Conservation (phyloP, 2,113 vertebrate species). For the Calonectris borealis region DNA sequence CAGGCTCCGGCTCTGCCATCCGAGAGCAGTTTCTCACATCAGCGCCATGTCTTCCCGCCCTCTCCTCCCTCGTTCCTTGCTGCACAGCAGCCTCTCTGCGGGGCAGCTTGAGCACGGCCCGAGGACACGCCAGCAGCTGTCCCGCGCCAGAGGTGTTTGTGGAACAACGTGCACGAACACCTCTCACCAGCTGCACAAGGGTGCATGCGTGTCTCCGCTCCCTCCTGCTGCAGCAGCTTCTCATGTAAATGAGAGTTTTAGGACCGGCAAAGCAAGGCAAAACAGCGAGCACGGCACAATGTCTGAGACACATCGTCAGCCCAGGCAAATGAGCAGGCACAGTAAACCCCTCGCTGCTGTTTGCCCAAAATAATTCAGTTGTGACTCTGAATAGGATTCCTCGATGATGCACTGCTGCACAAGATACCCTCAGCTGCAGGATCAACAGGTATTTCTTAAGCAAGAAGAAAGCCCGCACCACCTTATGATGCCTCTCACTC, state of each 20-base stretch:
- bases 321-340: background rate
- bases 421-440: background rate
- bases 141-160: background rate
- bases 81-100: background rate
- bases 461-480: background rate
- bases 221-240: background rate
- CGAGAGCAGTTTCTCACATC: background rate
- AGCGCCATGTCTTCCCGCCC: accelerated
- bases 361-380: background rate
- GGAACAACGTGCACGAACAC: accelerated
- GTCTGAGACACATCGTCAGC: accelerated
- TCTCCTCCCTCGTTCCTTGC: background rate
- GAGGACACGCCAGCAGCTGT: background rate
- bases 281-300: accelerated
- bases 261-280: background rate
- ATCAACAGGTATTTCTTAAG: background rate
- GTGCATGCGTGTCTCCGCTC: accelerated
- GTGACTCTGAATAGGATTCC: background rate
- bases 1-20: background rate
- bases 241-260: background rate
- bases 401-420: background rate
- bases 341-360: background rate
- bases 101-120: background rate
- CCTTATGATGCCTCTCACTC: background rate
- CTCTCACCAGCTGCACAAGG: background rate